Conservation (phyloP, 2,888 invertebrate species). For the Saturnia pavonia region DNA sequence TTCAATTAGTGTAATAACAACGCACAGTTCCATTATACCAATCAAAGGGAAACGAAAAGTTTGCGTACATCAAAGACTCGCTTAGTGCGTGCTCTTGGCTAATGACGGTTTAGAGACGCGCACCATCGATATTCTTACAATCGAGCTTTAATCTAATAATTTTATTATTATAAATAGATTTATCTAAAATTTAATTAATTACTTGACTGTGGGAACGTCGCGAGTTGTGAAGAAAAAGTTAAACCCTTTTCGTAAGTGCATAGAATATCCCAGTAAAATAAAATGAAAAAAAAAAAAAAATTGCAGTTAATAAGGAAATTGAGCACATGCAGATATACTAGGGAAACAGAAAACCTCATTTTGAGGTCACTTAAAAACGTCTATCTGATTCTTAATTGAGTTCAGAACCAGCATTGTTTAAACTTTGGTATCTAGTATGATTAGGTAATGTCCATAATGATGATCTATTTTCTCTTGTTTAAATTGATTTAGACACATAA, state of each 20-base stretch:
- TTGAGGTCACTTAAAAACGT: not conserved
- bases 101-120: slow-evolving; percentile 55
- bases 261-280: too few species aligned
- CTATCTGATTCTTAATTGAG: not conserved
- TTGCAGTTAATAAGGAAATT: too few species aligned
- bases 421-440: not conserved
- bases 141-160: slow-evolving; percentile 1
- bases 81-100: slow-evolving; percentile 54
- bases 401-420: not conserved
- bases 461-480: not conserved
- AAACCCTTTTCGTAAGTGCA: too few species aligned
- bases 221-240: too few species aligned
- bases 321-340: not conserved
- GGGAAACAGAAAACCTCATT: not conserved
- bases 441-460: not conserved
- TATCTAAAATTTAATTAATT: not conserved
- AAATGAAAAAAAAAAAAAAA: too few species aligned
- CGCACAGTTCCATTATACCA: slow-evolving; percentile 74
- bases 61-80: slow-evolving; percentile 75
- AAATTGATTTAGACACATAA: too few species aligned
- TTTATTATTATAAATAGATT: not conserved
- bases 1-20: slow-evolving; percentile 79
- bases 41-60: slow-evolving; percentile 78
- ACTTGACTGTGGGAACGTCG: too few species aligned
- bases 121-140: slow-evolving; percentile 22